Percentiles rank a stretch among this genome's conserved stretches.
Evolutionary conservation across 2,888 invertebrate species (phyloP).

Genomic region (Metellina segmentata): DNA sequence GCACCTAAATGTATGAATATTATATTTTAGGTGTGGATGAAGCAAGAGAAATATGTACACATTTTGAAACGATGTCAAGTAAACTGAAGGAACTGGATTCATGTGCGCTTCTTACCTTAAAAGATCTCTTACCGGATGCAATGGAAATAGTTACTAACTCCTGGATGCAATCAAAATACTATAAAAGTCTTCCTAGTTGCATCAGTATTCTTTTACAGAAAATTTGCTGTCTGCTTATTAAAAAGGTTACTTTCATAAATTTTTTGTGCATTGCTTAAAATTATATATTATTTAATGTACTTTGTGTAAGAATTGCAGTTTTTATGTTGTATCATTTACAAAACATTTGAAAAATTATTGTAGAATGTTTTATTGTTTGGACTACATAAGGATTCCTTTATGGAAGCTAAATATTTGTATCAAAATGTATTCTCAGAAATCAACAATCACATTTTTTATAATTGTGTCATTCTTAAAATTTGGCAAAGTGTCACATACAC

Average conservation of each 20-base stretch:
- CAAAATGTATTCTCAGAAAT: no score
- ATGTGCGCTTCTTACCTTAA: constrained; percentile 22
- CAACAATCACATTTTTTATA: no score
- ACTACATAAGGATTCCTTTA: no score
- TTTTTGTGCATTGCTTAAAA: not conserved
- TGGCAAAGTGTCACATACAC: no score
- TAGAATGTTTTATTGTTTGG: no score
- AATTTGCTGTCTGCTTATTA: constrained; percentile 36
- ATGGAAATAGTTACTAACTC: constrained; percentile 43
- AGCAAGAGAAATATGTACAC: constrained; percentile 55
- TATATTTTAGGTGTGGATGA: constrained; percentile 61
- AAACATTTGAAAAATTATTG: no score
- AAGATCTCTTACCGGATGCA: constrained; percentile 10
- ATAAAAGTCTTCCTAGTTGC: constrained; percentile 61
- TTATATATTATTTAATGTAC: not conserved
- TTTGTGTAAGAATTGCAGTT: not conserved
- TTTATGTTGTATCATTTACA: not conserved
- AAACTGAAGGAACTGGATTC: constrained; percentile 21
- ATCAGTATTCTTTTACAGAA: constrained; percentile 57
- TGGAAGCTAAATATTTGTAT: no score
- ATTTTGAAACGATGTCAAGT: constrained; percentile 30
- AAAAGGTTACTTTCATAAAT: constrained; percentile 41
- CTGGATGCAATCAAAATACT: constrained; percentile 67
- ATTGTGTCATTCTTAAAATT: no score
- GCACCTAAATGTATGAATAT: not conserved